Conservation (phyloP, 2,797 vertebrate genomes). For the Sebastes oblongus region DNA sequence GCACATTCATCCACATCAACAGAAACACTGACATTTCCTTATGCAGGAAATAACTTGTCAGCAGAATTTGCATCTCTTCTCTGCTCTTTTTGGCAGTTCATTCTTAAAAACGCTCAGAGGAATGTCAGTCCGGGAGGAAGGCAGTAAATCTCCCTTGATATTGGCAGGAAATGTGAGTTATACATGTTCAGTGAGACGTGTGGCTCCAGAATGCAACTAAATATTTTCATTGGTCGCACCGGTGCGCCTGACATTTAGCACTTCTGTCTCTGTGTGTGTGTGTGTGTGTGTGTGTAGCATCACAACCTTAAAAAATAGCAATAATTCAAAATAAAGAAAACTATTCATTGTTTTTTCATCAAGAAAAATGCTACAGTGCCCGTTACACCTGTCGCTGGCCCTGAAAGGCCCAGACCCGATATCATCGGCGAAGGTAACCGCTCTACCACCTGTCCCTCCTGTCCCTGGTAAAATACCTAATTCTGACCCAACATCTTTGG, state of each 20-base stretch:
- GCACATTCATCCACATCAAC: constrained; percentile 43
- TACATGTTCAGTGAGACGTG: neutral
- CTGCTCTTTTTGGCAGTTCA: constrained; percentile 27
- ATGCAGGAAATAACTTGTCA: constrained; percentile 42
- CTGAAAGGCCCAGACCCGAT: neutral
- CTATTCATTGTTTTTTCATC: neutral
- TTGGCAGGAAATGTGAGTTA: constrained; percentile 21
- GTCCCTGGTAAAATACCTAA: no score
- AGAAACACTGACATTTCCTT: constrained; percentile 41
- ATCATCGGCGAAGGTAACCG: no score
- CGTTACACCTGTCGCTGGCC: neutral
- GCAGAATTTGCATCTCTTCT: constrained; percentile 35
- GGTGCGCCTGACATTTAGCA: neutral
- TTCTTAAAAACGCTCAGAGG: constrained; percentile 30
- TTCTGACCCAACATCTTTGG: no score
- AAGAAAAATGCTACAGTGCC: neutral
- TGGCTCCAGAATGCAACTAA: neutral
- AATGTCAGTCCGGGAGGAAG: neutral
- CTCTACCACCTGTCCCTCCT: no score
- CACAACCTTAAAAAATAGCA: neutral
- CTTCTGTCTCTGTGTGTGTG: neutral
- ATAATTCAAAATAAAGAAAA: neutral
- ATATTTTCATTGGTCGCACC: neutral
- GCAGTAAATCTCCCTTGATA: constrained; percentile 19
- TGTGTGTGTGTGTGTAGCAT: neutral